Conservation (phyloP, 2,797 vertebrate species). For the Helicolenus hilgendorfi region DNA sequence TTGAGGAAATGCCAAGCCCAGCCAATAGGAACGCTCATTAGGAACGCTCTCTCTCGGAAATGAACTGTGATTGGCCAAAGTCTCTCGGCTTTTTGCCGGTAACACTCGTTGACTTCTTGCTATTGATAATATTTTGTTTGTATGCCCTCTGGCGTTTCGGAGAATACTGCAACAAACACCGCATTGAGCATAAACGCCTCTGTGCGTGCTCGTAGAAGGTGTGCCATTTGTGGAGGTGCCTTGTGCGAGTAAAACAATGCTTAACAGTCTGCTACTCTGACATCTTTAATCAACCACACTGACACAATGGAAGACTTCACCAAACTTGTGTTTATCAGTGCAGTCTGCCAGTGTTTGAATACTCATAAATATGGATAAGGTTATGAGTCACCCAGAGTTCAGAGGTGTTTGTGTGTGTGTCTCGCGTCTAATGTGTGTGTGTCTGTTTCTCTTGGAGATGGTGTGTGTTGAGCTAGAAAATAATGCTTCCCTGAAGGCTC, state of each 20-base stretch:
- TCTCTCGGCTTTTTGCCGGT: background rate
- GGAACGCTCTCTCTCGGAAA: too few species aligned
- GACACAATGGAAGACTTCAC: constrained; percentile 34
- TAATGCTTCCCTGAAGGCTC: constrained; percentile 78
- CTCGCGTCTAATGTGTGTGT: background rate
- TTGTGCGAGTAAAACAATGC: background rate
- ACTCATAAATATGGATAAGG: constrained; percentile 73
- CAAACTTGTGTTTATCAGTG: constrained; percentile 51
- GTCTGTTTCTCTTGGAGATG: constrained; percentile 37
- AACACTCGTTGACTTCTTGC: background rate
- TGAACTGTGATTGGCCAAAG: too few species aligned
- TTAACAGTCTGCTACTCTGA: background rate
- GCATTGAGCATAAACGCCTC: background rate
- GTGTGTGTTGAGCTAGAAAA: constrained; percentile 71
- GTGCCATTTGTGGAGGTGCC: background rate
- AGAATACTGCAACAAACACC: background rate
- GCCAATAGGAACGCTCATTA: too few species aligned
- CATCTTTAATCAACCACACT: constrained; percentile 39
- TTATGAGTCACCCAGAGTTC: constrained; percentile 79
- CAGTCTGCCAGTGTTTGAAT: constrained; percentile 46
- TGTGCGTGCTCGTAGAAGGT: background rate
- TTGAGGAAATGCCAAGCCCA: too few species aligned
- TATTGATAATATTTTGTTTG: background rate
- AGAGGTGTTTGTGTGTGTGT: constrained; percentile 22
- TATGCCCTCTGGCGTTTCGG: background rate